A percentile compares a stretch with the other conserved stretches of the same genome.
Conservation (phyloP, 2,797 vertebrate genomes). For the Takifugu rubripes region DNA sequence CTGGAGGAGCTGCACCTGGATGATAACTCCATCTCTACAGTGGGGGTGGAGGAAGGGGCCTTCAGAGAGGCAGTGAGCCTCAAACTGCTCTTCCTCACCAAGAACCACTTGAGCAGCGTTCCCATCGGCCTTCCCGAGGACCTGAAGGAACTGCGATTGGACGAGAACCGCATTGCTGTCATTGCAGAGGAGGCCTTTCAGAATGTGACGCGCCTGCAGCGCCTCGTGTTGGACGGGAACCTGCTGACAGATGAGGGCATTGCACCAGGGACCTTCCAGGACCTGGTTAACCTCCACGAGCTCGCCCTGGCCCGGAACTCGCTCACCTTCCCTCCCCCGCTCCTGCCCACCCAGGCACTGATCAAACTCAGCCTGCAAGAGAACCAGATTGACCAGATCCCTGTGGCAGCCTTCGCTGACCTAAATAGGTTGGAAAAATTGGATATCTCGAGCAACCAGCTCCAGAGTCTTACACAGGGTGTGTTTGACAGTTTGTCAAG, state of each 20-base stretch:
- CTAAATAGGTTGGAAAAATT: slow-evolving; percentile 88
- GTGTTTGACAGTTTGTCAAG: slow-evolving; percentile 88
- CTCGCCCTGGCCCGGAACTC: slow-evolving; percentile 93
- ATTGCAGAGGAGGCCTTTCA: slow-evolving; percentile 94
- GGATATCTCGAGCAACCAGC: slow-evolving; percentile 93
- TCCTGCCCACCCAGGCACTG: slow-evolving; percentile 86
- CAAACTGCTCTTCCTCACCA: slow-evolving; percentile 94
- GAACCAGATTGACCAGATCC: slow-evolving; percentile 94
- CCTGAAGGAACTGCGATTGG: slow-evolving; percentile 91
- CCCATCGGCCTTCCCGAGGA: slow-evolving; percentile 92
- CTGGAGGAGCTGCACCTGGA: slow-evolving; percentile 95
- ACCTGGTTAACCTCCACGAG: slow-evolving; percentile 88
- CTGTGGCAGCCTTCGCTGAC: slow-evolving; percentile 84
- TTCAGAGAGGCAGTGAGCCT: slow-evolving; percentile 93
- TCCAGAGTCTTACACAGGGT: slow-evolving; percentile 85
- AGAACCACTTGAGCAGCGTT: slow-evolving; percentile 97
- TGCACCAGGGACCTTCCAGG: slow-evolving; percentile 89
- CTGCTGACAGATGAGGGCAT: slow-evolving; percentile 93
- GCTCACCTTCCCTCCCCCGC: slow-evolving; percentile 86
- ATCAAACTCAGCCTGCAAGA: slow-evolving; percentile 91
- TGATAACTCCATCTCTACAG: slow-evolving; percentile 97
- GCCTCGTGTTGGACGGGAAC: slow-evolving; percentile 93
- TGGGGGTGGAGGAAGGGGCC: slow-evolving; percentile 95
- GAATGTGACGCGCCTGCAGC: slow-evolving; percentile 90
- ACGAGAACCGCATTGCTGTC: slow-evolving; percentile 93